Evolutionary conservation across 2,797 vertebrate genomes (phyloP).

Genomic region (Holocentrus rufus): DNA sequence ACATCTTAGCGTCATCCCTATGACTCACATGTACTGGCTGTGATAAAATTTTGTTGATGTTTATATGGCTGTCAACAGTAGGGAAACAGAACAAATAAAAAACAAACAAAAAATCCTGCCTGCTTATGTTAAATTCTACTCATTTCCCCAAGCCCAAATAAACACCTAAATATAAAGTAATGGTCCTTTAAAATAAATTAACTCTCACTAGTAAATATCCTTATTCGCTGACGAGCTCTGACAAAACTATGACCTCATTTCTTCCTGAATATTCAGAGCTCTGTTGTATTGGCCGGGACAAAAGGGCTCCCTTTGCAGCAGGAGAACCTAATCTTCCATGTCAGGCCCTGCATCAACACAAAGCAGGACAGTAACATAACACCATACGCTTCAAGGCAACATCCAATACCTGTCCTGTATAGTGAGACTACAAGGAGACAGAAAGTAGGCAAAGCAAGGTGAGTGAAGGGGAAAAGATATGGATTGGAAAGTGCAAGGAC

Average conservation of each 20-base stretch:
- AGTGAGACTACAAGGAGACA: constrained; percentile 19
- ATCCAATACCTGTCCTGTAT: constrained; percentile 58
- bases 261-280: constrained; percentile 2
- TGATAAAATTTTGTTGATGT: not conserved
- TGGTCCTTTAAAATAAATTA: not conserved
- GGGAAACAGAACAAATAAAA: too few species aligned
- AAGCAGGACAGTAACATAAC: constrained; percentile 71
- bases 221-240: not conserved
- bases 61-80: not conserved
- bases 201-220: too few species aligned
- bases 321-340: constrained; percentile 56
- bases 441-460: constrained; percentile 12
- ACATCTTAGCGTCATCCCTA: not conserved
- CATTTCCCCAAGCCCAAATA: not conserved
- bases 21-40: not conserved
- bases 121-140: not conserved
- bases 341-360: constrained; percentile 65
- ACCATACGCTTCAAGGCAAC: constrained; percentile 62
- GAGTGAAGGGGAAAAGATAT: constrained; percentile 3
- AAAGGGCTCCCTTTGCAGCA: constrained; percentile 35
- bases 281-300: constrained; percentile 39
- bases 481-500: constrained; percentile 2
- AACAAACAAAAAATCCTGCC: not conserved
- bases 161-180: not conserved
- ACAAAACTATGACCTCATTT: constrained; percentile 18